Evolutionary conservation across 1,140 invertebrate genomes (phyloP), one percentile per base, ranked within the genome.

Genomic region (Triops longicaudatus): DNA sequence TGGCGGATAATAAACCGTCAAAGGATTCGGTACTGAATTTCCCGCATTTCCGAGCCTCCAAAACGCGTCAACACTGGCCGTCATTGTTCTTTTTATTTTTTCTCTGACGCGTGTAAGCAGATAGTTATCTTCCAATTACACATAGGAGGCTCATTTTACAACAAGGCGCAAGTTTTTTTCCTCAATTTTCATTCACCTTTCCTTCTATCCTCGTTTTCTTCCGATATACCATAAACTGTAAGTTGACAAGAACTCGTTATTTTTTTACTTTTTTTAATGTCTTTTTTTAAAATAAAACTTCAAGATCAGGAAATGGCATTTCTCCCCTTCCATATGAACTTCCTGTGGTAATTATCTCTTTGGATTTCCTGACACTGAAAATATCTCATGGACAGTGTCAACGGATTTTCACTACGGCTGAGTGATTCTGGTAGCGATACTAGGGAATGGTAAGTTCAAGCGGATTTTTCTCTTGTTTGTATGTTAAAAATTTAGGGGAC

Each of bases 61-160:
- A 63, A 63, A 63, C 50, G 50, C 50, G 50, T 63, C 50, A 6
- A 63, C 50, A 63, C 50, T 63, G 50, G 50, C 50, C 50, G n/a
- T 63, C 50, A 63, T 63, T 17, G 22, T 22, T 37, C 31, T 37
- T 37, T 37, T 37, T 37, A 37, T 37, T 37, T 37, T 37, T 37
- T 37, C 7, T 37, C 2, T 4, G 31, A 37, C 31, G 31, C 31
- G 31, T 7, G 31, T 37, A 37, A 37, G 2, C n/a, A 4, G 31
- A 37, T 7, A 37, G 7, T 37, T 37, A 37, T 37, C 7, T 37
- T 7, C 31, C 31, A 37, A 37, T 37, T 37, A 37, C 7, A 37
- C 31, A 37, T 7, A 37, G 7, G 31, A 37, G 31, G 7, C 31
- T 37, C 31, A 37, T 37, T 37, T 37, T 37, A 37, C 31, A 37